Conservation (phyloP, 2,888 invertebrate species). For the Cosmorhoe ocellata region DNA sequence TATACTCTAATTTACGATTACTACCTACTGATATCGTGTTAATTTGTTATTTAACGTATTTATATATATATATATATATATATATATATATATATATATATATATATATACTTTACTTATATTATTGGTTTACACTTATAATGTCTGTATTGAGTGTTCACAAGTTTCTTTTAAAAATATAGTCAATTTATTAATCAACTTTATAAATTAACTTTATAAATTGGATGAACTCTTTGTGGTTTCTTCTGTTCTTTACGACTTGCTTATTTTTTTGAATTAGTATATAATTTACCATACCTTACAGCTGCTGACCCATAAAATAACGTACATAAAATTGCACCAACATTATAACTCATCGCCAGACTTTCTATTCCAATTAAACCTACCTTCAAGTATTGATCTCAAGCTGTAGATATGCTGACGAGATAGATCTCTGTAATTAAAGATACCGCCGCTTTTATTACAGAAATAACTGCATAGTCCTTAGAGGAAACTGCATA, state of each 20-base stretch:
- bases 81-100: too few relatives aligned
- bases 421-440: constrained; percentile 19
- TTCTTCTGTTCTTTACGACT: too few relatives aligned
- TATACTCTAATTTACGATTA: constrained; percentile 1
- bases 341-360: constrained; percentile 38
- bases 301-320: too few relatives aligned
- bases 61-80: too few relatives aligned
- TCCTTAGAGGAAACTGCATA: neutral
- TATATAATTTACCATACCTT: too few relatives aligned
- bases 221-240: too few relatives aligned
- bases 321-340: constrained; percentile 31
- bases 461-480: constrained; percentile 9
- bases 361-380: constrained; percentile 53
- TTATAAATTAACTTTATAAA: too few relatives aligned
- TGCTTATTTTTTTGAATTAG: too few relatives aligned
- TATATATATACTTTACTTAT: neutral
- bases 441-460: constrained; percentile 29
- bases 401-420: constrained; percentile 25
- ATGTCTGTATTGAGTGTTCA: too few relatives aligned
- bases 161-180: too few relatives aligned
- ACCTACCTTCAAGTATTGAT: constrained; percentile 41
- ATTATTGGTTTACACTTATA: too few relatives aligned
- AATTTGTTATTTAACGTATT: constrained; percentile 3
- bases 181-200: too few relatives aligned
- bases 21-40: neutral